Evolutionary conservation across 2,888 invertebrate species (phyloP).

Genomic region (Iphiclides podalirius): DNA sequence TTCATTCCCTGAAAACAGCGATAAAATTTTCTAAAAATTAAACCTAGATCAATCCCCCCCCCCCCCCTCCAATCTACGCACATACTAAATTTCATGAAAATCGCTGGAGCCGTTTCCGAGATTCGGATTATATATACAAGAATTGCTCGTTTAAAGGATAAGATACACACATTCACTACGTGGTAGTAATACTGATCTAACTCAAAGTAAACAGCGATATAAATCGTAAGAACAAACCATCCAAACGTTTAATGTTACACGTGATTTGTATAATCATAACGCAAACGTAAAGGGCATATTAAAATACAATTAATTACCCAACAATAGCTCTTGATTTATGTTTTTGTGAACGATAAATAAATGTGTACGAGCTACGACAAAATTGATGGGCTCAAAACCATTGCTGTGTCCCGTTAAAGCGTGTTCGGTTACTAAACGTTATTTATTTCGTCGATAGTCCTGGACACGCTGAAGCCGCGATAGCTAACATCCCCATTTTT

Average conservation of each 20-base stretch:
- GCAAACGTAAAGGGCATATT: background rate
- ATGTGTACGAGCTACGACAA: conserved; percentile 1
- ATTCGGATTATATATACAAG: too few species aligned
- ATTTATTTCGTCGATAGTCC: conserved; percentile 1
- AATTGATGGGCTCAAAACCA: conserved; percentile 9
- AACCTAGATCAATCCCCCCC: too few species aligned
- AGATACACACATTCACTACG: too few species aligned
- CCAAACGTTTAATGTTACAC: conserved; percentile 9
- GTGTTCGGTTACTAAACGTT: conserved; percentile 9
- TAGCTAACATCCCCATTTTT: background rate
- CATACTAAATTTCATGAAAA: too few species aligned
- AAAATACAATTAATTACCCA: conserved; percentile 9
- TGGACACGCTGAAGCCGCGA: background rate
- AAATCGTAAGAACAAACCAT: too few species aligned
- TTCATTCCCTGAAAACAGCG: too few species aligned
- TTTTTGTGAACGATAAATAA: conserved; percentile 4
- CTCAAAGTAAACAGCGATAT: too few species aligned
- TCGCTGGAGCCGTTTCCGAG: too few species aligned
- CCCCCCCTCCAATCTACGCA: too few species aligned
- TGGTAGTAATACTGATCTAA: too few species aligned
- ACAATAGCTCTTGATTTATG: conserved; percentile 12
- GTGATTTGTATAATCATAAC: conserved; percentile 9
- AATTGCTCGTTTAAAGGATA: too few species aligned
- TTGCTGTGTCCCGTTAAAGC: background rate
- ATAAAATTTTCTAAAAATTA: too few species aligned